A percentile compares a stretch with the other conserved stretches of the same genome.
phyloP scores from a whole-genome alignment of 2,113 vertebrate genomes.

The Corythaixoides concolor region DNA sequence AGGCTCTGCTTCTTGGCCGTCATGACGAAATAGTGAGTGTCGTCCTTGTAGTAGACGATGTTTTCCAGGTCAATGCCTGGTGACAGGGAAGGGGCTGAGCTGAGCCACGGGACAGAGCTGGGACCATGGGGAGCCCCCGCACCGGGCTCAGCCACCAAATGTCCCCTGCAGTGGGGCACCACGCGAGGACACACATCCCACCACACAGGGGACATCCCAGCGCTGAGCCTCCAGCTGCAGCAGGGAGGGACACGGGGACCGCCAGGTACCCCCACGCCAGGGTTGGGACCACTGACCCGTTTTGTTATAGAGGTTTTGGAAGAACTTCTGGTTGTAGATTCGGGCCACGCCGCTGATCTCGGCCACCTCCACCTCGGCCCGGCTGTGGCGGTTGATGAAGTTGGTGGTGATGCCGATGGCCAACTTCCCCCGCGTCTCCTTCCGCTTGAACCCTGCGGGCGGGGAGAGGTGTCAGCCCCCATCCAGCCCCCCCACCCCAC shows the following conservation, averaged over 20 bases:
- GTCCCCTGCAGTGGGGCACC: not conserved
- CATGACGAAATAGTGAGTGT: slow-evolving; percentile 98
- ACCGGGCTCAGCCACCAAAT: not conserved
- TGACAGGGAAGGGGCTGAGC: not conserved
- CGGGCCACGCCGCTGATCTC: slow-evolving; percentile 95
- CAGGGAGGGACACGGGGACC: too few relatives aligned
- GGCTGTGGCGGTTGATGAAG: slow-evolving; percentile 85
- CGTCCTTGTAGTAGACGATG: slow-evolving; percentile 97
- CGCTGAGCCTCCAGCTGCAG: not conserved
- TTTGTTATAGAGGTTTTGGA: slow-evolving; percentile 87
- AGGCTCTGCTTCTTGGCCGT: slow-evolving; percentile 96
- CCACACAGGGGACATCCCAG: not conserved
- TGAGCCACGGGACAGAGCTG: not conserved
- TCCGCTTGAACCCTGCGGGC: slow-evolving; percentile 85
- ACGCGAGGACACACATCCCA: fast-evolving
- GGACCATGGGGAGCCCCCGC: not conserved
- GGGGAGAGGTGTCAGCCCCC: not conserved
- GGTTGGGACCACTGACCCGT: slow-evolving; percentile 74
- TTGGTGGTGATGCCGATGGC: slow-evolving; percentile 95
- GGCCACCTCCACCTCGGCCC: slow-evolving; percentile 83
- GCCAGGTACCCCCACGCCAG: fast-evolving
- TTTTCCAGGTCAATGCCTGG: slow-evolving; percentile 95
- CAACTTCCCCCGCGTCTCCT: slow-evolving; percentile 89
- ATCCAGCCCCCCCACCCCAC: fast-evolving
- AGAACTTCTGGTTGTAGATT: slow-evolving; percentile 97